Percentiles rank a stretch among this genome's conserved stretches.
Conservation (phyloP, 2,797 vertebrate genomes). For the Cottoperca gobio region DNA sequence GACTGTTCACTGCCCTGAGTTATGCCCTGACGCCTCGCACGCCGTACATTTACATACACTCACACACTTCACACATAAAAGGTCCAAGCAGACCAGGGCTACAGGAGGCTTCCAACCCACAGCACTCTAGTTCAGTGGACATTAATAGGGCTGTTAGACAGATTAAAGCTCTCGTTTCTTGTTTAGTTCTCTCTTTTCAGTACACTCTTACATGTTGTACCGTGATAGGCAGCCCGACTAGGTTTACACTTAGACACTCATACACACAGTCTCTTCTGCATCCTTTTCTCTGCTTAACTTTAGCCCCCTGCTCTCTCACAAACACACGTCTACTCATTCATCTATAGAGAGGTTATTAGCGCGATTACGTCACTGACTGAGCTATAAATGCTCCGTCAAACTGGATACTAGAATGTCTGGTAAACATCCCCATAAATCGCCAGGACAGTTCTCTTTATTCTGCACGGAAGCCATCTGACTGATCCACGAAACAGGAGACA, state of each 20-base stretch:
- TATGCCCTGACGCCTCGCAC: slow-evolving; percentile 19
- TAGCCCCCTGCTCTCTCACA: slow-evolving; percentile 41
- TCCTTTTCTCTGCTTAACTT: slow-evolving; percentile 52
- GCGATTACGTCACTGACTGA: slow-evolving; percentile 45
- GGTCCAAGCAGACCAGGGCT: slow-evolving; percentile 44
- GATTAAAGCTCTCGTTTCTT: slow-evolving; percentile 66
- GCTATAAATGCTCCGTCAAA: slow-evolving; percentile 51
- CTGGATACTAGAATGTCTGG: slow-evolving; percentile 58
- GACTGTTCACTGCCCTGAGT: slow-evolving; percentile 92
- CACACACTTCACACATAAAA: slow-evolving; percentile 41
- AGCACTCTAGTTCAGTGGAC: slow-evolving; percentile 66
- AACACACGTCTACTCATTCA: slow-evolving; percentile 35
- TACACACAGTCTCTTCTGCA: slow-evolving; percentile 36
- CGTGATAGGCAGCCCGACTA: slow-evolving; percentile 57
- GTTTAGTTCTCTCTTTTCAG: slow-evolving; percentile 27
- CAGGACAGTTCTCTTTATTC: slow-evolving; percentile 22
- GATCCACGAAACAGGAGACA: slow-evolving; percentile 31
- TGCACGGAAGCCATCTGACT: slow-evolving; percentile 37
- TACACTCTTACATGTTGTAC: slow-evolving; percentile 57
- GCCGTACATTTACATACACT: slow-evolving; percentile 47
- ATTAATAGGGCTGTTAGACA: slow-evolving; percentile 63
- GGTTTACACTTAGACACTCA: slow-evolving; percentile 63
- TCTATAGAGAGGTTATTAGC: slow-evolving; percentile 54
- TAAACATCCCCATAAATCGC: slow-evolving; percentile 46
- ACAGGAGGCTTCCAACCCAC: slow-evolving; percentile 63